Conservation (phyloP, 2,113 vertebrate genomes). For the Myrmecobius fasciatus region DNA sequence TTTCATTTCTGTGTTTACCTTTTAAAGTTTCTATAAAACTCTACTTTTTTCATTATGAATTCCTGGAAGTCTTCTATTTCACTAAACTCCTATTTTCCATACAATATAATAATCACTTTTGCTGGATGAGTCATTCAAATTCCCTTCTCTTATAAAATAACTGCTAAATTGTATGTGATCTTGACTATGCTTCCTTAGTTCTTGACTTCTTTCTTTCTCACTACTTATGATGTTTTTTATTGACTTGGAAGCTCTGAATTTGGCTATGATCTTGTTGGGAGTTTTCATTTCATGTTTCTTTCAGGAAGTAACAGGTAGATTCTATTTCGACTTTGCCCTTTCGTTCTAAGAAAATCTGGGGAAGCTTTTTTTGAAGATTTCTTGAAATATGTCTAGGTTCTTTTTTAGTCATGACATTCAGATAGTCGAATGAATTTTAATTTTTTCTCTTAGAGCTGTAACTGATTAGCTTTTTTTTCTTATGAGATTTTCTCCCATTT, state of each 20-base stretch:
- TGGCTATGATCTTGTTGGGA: neutral
- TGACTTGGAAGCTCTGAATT: neutral
- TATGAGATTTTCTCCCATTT: neutral
- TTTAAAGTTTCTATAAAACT: neutral
- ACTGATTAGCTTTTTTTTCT: neutral
- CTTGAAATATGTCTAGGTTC: neutral
- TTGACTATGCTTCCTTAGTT: neutral
- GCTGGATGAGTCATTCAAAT: neutral
- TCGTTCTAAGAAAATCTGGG: neutral
- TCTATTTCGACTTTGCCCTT: neutral
- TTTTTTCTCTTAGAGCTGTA: neutral
- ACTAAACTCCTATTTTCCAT: neutral
- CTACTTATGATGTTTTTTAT: neutral
- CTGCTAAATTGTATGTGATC: neutral
- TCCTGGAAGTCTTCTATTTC: neutral
- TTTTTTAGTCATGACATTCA: neutral
- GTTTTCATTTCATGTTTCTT: neutral
- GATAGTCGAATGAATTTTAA: neutral
- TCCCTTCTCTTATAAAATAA: neutral
- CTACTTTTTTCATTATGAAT: neutral
- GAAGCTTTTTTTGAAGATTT: neutral
- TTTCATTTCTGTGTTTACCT: neutral
- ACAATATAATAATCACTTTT: neutral
- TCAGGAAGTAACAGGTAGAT: neutral
- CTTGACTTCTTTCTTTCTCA: neutral